These are phyloP conservation scores for Rhodinocichla rosea DNA, from an alignment of 2,113 vertebrate species.

Conservation along the genomic window DNA sequence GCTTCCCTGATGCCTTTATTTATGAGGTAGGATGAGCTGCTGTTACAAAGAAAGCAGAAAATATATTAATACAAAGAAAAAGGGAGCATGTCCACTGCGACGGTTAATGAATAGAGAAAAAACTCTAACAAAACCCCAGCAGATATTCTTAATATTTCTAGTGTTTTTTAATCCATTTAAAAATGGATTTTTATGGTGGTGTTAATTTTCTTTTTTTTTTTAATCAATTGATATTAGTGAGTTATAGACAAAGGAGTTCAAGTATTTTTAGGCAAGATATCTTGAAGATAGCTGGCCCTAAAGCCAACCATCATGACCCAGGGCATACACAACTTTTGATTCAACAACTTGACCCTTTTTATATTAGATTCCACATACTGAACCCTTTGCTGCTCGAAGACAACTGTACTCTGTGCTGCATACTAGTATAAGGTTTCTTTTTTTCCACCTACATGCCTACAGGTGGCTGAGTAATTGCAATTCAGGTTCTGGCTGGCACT, in stretches of 20 bases:
- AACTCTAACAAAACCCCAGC: rapidly evolving
- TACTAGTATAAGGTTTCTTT: not conserved
- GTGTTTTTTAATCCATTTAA: not conserved
- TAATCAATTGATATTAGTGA: not conserved
- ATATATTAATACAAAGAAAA: not conserved
- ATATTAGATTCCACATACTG: not conserved
- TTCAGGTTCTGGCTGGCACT: not conserved
- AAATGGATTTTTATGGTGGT: not conserved
- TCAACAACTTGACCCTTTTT: not conserved
- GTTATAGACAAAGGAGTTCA: not conserved
- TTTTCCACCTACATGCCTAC: not conserved
- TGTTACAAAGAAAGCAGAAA: not conserved
- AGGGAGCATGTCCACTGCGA: not conserved
- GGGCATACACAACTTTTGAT: not conserved
- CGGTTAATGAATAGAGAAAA: not conserved
- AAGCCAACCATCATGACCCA: not conserved
- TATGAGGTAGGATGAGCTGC: not conserved
- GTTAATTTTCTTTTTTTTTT: not conserved
- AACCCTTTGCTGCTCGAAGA: not conserved
- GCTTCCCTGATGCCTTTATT: not conserved
- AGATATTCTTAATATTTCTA: not conserved
- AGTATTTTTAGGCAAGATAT: not conserved
- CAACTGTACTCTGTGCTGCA: not conserved
- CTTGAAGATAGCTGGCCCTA: not conserved
- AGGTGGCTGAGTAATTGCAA: not conserved